Base-by-base conservation (phyloP, 2,113 vertebrate genomes). In the Alouatta palliata region DNA sequence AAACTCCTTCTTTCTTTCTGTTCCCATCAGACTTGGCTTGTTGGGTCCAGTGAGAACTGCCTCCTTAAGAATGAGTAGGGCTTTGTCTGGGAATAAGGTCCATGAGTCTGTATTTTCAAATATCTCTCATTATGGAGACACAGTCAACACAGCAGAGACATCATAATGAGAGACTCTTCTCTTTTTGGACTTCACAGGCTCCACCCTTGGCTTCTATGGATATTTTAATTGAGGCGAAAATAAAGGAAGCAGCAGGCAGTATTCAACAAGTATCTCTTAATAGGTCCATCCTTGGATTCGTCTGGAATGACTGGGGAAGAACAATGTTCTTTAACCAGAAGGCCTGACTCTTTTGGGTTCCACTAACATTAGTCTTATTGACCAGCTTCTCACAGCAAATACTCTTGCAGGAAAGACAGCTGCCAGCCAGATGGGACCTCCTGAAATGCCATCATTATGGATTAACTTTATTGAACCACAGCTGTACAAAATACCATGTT, bases 391-490 rank as follows among this genome's bases (percentile, higher is more conserved):
- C 84, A 95, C 95, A 96, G 64, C 82, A 94, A 98, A 95, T 49
- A 90, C 11, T 87, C 61, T 94, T 64, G 52, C 49, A 94, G 45
- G 83, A 90, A 91, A 95, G 47, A 92, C 27, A 89, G 71, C 43
- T 54, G 6, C 37, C 23, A 77, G 68, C 52, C 45, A 92, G 81
- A 96, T 43, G 43, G 21, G 52, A 84, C 35, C 64, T 79, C 37
- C 43, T 87, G 66, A 95, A 87, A 58, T 90, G 43, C 64, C 47
- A 95, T 90, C 70, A 87, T 20, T 94, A 23, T 68, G 32, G 58
- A 96, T 95, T 96, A 95, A 90, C 54, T 96, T 90, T 81, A 84
- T 73, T 56, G 87, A 93, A 95, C 1, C 96, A 32, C 68, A 94
- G 70, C 56, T 91, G 13, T 81, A 87, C 10, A 87, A 92, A 92